Conservation (phyloP, 2,797 vertebrate species). For the Xiphorhynchus erythropygius region DNA sequence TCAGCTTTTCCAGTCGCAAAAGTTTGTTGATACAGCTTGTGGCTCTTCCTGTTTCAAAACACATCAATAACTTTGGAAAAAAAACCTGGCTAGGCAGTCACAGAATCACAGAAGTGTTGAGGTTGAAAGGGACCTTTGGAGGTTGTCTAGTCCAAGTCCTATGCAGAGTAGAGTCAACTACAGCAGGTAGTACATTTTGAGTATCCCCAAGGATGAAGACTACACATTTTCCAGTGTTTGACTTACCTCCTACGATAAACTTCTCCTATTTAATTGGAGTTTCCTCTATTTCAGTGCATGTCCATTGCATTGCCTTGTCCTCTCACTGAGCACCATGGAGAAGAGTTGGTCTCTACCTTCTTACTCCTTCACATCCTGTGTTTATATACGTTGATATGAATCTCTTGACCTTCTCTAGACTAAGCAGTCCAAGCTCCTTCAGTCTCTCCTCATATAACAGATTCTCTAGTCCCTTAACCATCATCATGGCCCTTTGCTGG, state of each 20-base stretch:
- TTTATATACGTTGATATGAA: not conserved
- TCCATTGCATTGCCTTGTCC: not conserved
- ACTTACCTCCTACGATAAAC: not conserved
- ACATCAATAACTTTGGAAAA: not conserved
- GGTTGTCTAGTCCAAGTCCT: not conserved
- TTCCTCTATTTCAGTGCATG: not conserved
- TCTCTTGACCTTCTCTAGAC: not conserved
- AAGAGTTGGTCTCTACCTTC: not conserved
- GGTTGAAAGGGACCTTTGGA: not conserved
- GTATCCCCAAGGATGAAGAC: not conserved
- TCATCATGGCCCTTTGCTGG: not conserved
- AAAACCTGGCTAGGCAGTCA: not conserved
- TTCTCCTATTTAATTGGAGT: not conserved
- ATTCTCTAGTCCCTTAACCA: not conserved
- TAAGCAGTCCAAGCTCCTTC: not conserved
- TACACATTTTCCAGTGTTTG: not conserved
- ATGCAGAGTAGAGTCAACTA: not conserved
- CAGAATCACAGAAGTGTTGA: not conserved
- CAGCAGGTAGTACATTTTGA: not conserved
- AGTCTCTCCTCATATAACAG: not conserved
- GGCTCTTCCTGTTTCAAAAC: conserved; percentile 40
- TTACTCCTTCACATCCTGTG: not conserved
- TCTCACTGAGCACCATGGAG: not conserved
- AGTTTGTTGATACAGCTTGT: conserved; percentile 58
- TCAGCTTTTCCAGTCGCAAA: conserved; percentile 34